Conservation (phyloP, 1,140 invertebrate genomes). For the Tetramorium parvispinum region DNA sequence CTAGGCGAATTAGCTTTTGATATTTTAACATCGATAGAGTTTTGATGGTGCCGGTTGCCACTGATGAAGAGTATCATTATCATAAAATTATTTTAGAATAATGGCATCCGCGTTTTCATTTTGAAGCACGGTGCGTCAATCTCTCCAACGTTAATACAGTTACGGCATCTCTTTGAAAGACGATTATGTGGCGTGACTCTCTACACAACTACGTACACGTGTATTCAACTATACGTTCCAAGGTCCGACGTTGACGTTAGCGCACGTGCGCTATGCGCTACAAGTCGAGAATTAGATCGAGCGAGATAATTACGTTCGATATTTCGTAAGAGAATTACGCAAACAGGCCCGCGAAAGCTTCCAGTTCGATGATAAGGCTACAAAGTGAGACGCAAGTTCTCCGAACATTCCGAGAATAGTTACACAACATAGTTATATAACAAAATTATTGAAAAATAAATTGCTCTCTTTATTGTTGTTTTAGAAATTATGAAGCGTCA, state of each 20-base stretch:
- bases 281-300: constrained; percentile 39
- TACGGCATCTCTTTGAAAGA: constrained; percentile 51
- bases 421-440: neutral
- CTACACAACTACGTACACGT: constrained; percentile 13
- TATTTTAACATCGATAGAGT: neutral
- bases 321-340: constrained; percentile 41
- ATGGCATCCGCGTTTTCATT: constrained; percentile 14
- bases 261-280: constrained; percentile 14
- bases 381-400: constrained; percentile 2
- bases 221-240: neutral
- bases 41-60: neutral
- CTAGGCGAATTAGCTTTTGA: neutral
- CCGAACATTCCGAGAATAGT: neutral
- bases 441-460: neutral
- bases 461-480: neutral
- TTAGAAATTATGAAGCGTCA: neutral
- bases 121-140: constrained; percentile 10
- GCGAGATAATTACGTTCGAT: constrained; percentile 49
- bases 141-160: constrained; percentile 18
- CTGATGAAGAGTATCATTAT: neutral
- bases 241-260: neutral
- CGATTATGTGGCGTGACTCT: constrained; percentile 19
- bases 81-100: constrained; percentile 21
- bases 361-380: neutral
- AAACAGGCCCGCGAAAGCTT: neutral